Base-by-base conservation (phyloP, 2,888 invertebrate species). In the Metacarcinus magister region DNA sequence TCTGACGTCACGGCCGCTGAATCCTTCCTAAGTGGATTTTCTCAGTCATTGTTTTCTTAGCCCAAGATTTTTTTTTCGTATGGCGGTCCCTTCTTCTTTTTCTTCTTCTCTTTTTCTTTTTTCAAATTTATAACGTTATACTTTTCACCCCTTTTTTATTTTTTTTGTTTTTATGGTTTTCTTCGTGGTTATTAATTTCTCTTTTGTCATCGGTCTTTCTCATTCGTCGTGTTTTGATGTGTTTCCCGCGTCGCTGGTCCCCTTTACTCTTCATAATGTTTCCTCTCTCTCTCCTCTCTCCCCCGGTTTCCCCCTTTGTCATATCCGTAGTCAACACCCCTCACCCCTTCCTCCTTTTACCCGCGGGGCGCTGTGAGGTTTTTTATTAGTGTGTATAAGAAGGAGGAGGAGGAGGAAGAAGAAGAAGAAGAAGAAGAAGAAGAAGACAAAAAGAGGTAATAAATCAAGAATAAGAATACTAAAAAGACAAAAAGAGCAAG, bases 251-350 rank as follows among this genome's bases (percentile, higher is more conserved):
- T 7, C 75, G 3, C 28, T 28, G 8, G 28, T 23, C 75, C n/a
- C 75, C n/a, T 75, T 75, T 28, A 75, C 75, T 28, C 75, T 75
- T 19, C 75, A 75, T n/a, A 75, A 75, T 75, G 75, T 75, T 75
- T 75, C 75, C 75, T 75, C 28, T 75, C 75, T n/a, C n/a, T 75
- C n/a, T n/a, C 2, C 75, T 75, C 23, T n/a, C 28, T n/a, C n/a
- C n/a, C 75, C 75, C 75, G 16, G 19, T 23, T 75, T 75, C n/a
- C 23, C 75, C 19, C 23, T 23, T 75, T n/a, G 28, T 28, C 19
- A 75, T 75, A 75, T 75, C 75, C 75, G 75, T 5, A n/a, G 28
- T 75, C 75, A 75, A 8, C 2, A 23, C 75, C 60, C 19, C 60
- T 60, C 23, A 60, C 60, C 60, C 60, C 28, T 16, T 67, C 1